Evolutionary conservation across 2,888 invertebrate species (phyloP).

Genomic region (Dusona sp.): DNA sequence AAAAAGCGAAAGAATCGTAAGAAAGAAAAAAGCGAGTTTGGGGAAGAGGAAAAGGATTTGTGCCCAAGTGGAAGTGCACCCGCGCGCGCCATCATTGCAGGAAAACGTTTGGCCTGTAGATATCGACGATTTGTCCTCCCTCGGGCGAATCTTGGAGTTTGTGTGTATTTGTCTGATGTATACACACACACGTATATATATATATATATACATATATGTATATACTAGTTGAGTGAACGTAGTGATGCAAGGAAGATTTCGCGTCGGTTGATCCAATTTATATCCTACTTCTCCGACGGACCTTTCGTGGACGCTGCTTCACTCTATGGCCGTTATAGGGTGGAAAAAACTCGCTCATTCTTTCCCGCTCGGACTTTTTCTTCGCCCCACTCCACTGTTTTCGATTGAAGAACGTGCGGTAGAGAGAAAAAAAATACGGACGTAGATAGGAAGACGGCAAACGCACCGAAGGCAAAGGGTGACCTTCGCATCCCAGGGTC

Average conservation of each 20-base stretch:
- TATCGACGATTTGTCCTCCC: slow-evolving; percentile 71
- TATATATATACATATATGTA: background rate
- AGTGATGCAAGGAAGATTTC: slow-evolving; percentile 61
- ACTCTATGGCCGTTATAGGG: slow-evolving; percentile 32
- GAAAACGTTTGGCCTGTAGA: slow-evolving; percentile 70
- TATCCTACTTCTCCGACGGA: slow-evolving; percentile 68
- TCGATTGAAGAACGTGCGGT: slow-evolving; percentile 41
- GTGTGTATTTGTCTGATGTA: slow-evolving; percentile 8
- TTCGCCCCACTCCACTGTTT: slow-evolving; percentile 34
- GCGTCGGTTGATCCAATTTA: slow-evolving; percentile 72
- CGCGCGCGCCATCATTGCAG: slow-evolving; percentile 58
- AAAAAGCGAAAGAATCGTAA: slow-evolving; percentile 20
- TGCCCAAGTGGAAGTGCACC: slow-evolving; percentile 53
- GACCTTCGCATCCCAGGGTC: slow-evolving; percentile 49
- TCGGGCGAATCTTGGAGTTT: slow-evolving; percentile 47
- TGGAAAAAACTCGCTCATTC: slow-evolving; percentile 36
- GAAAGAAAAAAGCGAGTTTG: slow-evolving; percentile 12
- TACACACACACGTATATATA: background rate
- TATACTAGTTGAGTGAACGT: slow-evolving; percentile 10
- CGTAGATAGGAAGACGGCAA: slow-evolving; percentile 50
- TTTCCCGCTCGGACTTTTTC: slow-evolving; percentile 20
- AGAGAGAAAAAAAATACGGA: slow-evolving; percentile 23
- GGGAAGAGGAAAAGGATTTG: slow-evolving; percentile 58
- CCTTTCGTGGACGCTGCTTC: slow-evolving; percentile 62
- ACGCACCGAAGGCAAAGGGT: slow-evolving; percentile 49